Evolutionary conservation across 2,113 vertebrate species (phyloP).

Genomic region (Tapirus terrestris): DNA sequence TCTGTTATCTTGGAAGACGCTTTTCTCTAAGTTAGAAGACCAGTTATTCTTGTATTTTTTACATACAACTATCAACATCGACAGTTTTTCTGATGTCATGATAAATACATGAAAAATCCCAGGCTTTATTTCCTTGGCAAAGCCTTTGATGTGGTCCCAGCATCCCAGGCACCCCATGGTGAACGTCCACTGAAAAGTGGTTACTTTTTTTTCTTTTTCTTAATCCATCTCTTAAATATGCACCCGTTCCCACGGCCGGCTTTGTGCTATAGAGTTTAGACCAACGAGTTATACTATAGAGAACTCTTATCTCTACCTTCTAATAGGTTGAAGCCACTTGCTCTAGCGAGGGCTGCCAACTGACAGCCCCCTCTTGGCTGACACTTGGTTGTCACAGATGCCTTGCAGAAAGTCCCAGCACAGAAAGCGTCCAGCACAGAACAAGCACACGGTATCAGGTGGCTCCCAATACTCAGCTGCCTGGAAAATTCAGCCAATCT

Average conservation of each 20-base stretch:
- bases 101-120: background rate
- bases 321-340: background rate
- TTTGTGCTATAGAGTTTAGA: rapidly evolving
- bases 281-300: rapidly evolving
- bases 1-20: background rate
- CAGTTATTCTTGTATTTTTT: background rate
- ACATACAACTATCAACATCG: rapidly evolving
- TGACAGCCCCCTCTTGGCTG: too few species aligned
- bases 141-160: background rate
- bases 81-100: background rate
- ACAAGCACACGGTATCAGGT: rapidly evolving
- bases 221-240: background rate
- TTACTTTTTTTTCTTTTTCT: background rate
- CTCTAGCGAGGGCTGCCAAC: background rate
- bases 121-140: background rate
- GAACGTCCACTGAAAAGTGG: background rate
- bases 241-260: rapidly evolving
- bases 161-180: background rate
- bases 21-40: background rate
- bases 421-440: background rate
- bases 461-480: background rate
- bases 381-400: background rate
- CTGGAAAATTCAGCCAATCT: background rate
- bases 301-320: background rate
- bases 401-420: background rate